Base-by-base conservation (phyloP, 1,140 invertebrate genomes). In the Stratiolaelaps scimitus region DNA sequence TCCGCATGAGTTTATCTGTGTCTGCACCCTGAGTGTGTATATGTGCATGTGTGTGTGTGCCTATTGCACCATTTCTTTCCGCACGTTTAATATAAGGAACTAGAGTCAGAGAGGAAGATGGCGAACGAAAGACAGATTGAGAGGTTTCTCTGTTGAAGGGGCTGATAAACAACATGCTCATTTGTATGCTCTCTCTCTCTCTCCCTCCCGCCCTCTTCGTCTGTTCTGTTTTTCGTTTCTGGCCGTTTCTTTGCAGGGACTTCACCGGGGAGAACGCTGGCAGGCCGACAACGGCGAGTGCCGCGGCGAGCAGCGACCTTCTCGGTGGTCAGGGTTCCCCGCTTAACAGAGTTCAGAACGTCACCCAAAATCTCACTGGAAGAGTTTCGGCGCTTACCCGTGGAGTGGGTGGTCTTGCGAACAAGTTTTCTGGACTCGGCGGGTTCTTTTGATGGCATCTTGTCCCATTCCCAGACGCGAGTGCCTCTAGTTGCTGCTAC, bases 331-430 rank as follows among this genome's bases (percentile, higher is more conserved):
- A 60, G 53, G 53, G 34, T 60, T 60, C 53, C 53, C 53, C 53
- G 20, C 53, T 84, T 46, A 78, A 79, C 29, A 84, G 84, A 72
- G 78, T 86, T 29, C 82, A 81, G 71, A 85, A 84, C 72, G 83
- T 83, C 40, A 85, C 84, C 29, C 83, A 83, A 56, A 84, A 85
- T 70, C 84, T 87, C 67, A 84, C 84, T 60, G 85, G 84, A 40
- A 81, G 83, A 73, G 81, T 90, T 71, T 85, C 86, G 69, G 86
- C 84, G 74, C 85, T 89, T 73, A 84, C 89, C 71, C 86, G 87
- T 48, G 87, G 87, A 66, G 83, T 88, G 67, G 86, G 86, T 67
- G 86, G 86, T 69, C 79, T 89, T 70, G 85, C 85, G 70, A 85
- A 84, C 60, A 88, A 88, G 77, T 69, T 73, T 53, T 70, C 71